These are phyloP conservation scores for Acronicta aceris DNA, from an alignment of 2,888 invertebrate species.

Conservation along the genomic window DNA sequence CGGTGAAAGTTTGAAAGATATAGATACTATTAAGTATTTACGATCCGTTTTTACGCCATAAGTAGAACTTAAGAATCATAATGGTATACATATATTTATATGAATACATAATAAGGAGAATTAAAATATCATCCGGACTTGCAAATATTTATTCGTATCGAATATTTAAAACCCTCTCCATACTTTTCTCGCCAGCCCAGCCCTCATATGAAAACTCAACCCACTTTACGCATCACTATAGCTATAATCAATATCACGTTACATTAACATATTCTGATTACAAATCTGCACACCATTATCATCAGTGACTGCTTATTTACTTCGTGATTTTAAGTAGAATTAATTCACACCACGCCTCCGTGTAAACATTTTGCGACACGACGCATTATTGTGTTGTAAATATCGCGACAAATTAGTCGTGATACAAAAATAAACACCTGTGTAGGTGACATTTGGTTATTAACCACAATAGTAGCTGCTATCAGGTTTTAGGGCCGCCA, in stretches of 20 bases:
- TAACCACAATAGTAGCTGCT: constrained; percentile 30
- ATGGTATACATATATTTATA: no score
- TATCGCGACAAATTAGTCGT: constrained; percentile 75
- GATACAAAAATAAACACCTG: constrained; percentile 77
- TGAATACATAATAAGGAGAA: no score
- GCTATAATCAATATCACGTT: constrained; percentile 18
- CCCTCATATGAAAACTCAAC: constrained; percentile 11
- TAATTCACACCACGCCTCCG: constrained; percentile 74
- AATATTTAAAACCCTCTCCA: constrained; percentile 9
- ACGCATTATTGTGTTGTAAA: constrained; percentile 71
- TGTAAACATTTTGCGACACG: constrained; percentile 71
- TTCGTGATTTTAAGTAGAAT: constrained; percentile 54
- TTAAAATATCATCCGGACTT: no score
- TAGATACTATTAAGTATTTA: no score
- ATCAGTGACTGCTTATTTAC: constrained; percentile 34
- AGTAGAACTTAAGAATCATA: no score
- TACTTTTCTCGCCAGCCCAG: constrained; percentile 14
- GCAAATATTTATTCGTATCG: background rate
- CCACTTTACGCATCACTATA: constrained; percentile 18
- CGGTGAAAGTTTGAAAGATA: no score
- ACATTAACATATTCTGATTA: constrained; percentile 19
- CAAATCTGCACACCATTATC: constrained; percentile 20
- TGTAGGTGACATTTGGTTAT: constrained; percentile 61
- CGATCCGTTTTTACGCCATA: no score
- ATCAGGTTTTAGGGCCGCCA: constrained; percentile 13